Evolutionary conservation across 2,113 vertebrate species (phyloP).

Genomic region (Erythrocebus patas): DNA sequence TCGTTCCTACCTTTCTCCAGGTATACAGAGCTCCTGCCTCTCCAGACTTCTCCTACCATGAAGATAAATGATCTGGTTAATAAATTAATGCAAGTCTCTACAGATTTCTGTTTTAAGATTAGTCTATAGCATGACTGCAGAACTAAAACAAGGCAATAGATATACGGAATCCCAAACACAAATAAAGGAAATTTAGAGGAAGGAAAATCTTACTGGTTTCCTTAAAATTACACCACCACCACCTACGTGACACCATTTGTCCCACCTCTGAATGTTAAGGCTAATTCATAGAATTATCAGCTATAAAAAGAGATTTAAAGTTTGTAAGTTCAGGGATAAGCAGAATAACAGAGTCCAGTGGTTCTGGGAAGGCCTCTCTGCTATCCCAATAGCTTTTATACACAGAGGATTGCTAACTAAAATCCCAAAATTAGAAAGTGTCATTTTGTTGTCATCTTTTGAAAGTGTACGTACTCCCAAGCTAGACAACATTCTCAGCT

Average conservation of each 20-base stretch:
- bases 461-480: neutral
- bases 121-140: neutral
- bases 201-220: neutral
- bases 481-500: neutral
- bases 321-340: neutral
- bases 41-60: neutral
- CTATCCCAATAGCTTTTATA: neutral
- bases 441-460: neutral
- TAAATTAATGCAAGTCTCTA: neutral
- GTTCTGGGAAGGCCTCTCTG: neutral
- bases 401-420: neutral
- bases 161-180: neutral
- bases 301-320: neutral
- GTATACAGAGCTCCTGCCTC: neutral
- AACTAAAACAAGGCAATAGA: neutral
- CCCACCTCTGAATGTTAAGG: neutral
- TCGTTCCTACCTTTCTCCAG: neutral
- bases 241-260: neutral
- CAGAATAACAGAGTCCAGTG: neutral
- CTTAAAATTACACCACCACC: neutral
- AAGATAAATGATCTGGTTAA: neutral
- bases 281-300: neutral
- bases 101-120: neutral
- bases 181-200: neutral
- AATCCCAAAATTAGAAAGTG: neutral